A percentile compares a stretch with the other conserved stretches of the same genome.
phyloP scores from a whole-genome alignment of 2,888 invertebrate species.

The Spicauda simplicius region DNA sequence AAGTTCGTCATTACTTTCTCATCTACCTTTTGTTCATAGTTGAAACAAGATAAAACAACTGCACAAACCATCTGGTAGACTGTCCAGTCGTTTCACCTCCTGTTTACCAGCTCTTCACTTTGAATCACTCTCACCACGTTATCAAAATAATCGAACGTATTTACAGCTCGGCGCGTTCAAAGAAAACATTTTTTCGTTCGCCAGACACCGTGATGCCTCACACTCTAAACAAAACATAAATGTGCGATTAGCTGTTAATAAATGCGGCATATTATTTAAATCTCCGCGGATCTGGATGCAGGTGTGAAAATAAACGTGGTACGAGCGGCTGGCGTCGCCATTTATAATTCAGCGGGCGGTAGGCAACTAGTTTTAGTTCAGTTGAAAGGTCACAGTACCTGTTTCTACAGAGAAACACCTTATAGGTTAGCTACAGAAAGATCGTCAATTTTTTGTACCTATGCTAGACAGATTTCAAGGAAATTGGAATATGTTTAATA shows the following conservation, averaged over 20 bases:
- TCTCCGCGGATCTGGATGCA: background rate
- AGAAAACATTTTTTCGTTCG: background rate
- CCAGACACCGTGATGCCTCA: background rate
- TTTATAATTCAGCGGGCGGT: constrained; percentile 3
- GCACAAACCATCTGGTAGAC: no score
- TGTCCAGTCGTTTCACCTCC: background rate
- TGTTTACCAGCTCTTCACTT: background rate
- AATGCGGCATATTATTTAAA: constrained; percentile 9
- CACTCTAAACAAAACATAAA: constrained; percentile 4
- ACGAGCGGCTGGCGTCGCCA: background rate
- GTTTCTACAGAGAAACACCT: background rate
- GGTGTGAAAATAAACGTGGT: background rate
- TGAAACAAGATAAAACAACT: no score
- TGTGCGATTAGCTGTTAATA: constrained; percentile 1
- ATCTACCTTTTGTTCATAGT: no score
- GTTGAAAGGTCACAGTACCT: background rate
- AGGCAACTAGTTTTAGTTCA: constrained; percentile 2
- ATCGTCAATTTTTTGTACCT: no score
- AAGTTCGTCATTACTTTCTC: no score
- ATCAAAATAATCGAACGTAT: background rate
- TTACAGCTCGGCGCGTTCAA: background rate
- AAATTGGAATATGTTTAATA: no score
- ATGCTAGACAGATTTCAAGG: no score
- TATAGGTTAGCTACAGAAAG: no score
- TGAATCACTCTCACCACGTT: background rate